Base-by-base conservation (phyloP, 2,888 invertebrate species). In the Acronicta psi region DNA sequence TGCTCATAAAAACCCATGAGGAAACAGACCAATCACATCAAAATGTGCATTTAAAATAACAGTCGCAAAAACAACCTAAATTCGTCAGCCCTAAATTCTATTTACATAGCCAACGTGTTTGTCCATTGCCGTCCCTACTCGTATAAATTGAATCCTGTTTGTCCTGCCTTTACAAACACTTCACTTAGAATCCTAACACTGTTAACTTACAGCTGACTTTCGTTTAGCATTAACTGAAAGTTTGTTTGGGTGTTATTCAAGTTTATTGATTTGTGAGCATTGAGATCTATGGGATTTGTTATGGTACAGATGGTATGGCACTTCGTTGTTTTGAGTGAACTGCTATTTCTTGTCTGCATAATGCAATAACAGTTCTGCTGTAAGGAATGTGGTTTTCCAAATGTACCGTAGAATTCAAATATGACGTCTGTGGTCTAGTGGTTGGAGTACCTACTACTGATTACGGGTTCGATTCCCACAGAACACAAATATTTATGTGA, bases 101-200 rank as follows among this genome's bases (percentile, higher is more conserved):
- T 72, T 72, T 75, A 69, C 73, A 72, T 56, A 69, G 62, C 59
- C 63, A 45, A 58, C 69, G 61, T 73, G 69, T 75, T 72, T 72
- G 73, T 72, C 65, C 73, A 61, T 75, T 51, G 50, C 44, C 57
- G 59, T 69, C 74, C 71, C 50, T 43, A 49, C 54, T 31, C 20
- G 58, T 62, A 69, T 73, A 75, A 69, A 73, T 69, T 75, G 73
- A 73, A 75, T 73, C 64, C 65, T 64, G 69, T 75, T 75, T 73
- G 34, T 69, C 64, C 69, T 61, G 73, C 41, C 57, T 51, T 34
- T 13, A 41, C 51, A 53, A 56, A 47, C 49, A 51, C 40, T 71
- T 41, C 18, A 59, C 59, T 71, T 44, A 29, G 31, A 69, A 56
- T 65, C 18, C 41, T 64, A 58, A 38, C n/a, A 2, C 25, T 41